Evolutionary conservation across 2,888 invertebrate genomes (phyloP).

Genomic region (Apoda limacodes): DNA sequence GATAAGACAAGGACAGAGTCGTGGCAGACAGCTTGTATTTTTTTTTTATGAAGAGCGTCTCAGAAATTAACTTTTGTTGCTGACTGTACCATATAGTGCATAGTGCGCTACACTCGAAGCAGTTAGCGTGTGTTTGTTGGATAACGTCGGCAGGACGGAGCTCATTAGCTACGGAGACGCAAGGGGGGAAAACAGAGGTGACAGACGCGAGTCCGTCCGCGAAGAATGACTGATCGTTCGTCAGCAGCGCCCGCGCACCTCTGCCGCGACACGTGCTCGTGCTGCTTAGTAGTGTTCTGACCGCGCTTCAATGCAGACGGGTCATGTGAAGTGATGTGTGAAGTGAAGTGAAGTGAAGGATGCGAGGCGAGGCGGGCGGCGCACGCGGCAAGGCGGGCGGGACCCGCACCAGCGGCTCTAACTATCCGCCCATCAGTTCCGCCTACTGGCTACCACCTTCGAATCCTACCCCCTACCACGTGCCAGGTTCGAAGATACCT

Average conservation of each 20-base stretch:
- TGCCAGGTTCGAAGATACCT: constrained; percentile 76
- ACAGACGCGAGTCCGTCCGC: constrained; percentile 44
- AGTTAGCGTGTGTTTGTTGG: not conserved
- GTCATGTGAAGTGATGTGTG: constrained; percentile 46
- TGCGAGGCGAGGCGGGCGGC: constrained; percentile 64
- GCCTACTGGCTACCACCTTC: constrained; percentile 88
- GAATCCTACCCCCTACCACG: constrained; percentile 82
- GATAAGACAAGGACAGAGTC: too few relatives aligned
- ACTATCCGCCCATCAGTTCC: constrained; percentile 85
- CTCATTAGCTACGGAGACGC: constrained; percentile 48
- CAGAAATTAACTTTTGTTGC: too few relatives aligned
- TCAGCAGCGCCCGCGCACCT: constrained; percentile 60
- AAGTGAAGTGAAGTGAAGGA: constrained; percentile 51
- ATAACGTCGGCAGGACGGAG: constrained; percentile 38
- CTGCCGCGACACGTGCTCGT: constrained; percentile 27
- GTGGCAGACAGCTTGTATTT: too few relatives aligned
- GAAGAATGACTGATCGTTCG: constrained; percentile 57
- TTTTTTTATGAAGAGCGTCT: too few relatives aligned
- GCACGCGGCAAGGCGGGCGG: constrained; percentile 47
- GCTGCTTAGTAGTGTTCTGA: constrained; percentile 52
- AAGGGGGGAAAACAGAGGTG: constrained; percentile 22
- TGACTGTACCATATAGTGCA: too few relatives aligned
- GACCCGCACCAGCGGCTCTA: constrained; percentile 38
- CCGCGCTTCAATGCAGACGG: constrained; percentile 59
- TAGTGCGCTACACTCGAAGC: too few relatives aligned